These are phyloP conservation scores for Agrochola lota DNA, from an alignment of 2,888 invertebrate species.

Conservation along the genomic window DNA sequence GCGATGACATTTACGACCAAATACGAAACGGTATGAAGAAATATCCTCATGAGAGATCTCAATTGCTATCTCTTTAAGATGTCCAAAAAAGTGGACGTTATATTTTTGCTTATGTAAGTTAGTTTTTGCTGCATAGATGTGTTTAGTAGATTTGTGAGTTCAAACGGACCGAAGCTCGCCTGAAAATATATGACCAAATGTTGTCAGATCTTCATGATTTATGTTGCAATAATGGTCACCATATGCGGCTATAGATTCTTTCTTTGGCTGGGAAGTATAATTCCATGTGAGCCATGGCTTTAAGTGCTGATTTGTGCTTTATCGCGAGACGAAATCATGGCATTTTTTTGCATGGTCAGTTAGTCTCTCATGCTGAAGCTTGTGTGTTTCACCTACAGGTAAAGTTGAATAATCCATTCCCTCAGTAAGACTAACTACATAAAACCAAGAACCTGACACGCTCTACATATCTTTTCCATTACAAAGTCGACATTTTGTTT, in stretches of 20 bases:
- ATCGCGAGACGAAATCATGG: background rate
- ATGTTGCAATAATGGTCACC: conserved; percentile 58
- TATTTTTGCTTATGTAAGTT: conserved; percentile 58
- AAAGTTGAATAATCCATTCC: conserved; percentile 28
- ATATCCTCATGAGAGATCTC: conserved; percentile 58
- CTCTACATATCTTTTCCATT: conserved; percentile 57
- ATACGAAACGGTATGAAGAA: conserved; percentile 55
- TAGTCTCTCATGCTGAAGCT: background rate
- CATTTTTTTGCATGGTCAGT: background rate
- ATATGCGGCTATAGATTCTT: conserved; percentile 52
- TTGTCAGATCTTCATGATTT: conserved; percentile 55
- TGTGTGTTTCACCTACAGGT: conserved; percentile 1
- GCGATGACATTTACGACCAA: conserved; percentile 59
- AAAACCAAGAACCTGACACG: conserved; percentile 50
- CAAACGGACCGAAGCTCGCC: conserved; percentile 55
- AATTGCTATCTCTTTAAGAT: conserved; percentile 60
- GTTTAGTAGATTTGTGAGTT: conserved; percentile 52
- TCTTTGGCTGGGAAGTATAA: conserved; percentile 31
- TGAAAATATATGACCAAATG: conserved; percentile 51
- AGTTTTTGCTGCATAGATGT: conserved; percentile 53
- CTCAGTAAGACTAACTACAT: conserved; percentile 20
- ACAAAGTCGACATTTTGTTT: conserved; percentile 60
- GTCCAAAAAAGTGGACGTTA: conserved; percentile 56
- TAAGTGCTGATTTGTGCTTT: conserved; percentile 39
- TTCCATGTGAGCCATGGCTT: conserved; percentile 12